A percentile compares a stretch with the other conserved stretches of the same genome.
These are phyloP conservation scores for Amblyopsis hoosieri DNA, from an alignment of 2,797 vertebrate genomes.

Conservation along the genomic window DNA sequence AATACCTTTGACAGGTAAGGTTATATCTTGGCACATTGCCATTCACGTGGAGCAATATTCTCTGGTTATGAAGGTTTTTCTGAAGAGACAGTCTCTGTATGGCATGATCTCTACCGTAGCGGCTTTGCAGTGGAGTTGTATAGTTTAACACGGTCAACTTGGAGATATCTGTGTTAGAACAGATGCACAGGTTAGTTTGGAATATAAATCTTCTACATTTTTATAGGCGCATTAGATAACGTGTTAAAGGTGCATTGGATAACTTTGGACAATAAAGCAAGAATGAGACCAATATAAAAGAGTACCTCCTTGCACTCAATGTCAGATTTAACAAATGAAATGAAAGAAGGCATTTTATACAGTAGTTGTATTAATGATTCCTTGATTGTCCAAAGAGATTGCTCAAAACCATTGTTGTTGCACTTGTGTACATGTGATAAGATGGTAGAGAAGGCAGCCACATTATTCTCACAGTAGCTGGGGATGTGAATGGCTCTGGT, in stretches of 20 bases:
- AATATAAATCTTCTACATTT: background rate
- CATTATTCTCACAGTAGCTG: slow-evolving; percentile 68
- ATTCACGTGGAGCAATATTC: slow-evolving; percentile 61
- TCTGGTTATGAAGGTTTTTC: slow-evolving; percentile 59
- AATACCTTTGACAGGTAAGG: slow-evolving; percentile 71
- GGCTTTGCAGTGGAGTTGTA: slow-evolving; percentile 52
- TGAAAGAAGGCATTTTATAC: too few relatives aligned
- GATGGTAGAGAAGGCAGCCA: background rate
- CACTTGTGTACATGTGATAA: background rate
- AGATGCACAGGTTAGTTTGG: background rate
- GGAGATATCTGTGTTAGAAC: slow-evolving; percentile 67
- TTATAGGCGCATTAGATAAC: background rate
- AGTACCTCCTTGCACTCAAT: too few relatives aligned
- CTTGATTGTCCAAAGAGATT: too few relatives aligned
- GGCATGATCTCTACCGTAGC: slow-evolving; percentile 6
- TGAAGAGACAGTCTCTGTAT: slow-evolving; percentile 54
- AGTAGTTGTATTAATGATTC: too few relatives aligned
- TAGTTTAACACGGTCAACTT: slow-evolving; percentile 69
- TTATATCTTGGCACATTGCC: slow-evolving; percentile 65
- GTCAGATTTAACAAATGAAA: too few relatives aligned
- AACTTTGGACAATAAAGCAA: too few relatives aligned
- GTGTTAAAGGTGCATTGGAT: background rate
- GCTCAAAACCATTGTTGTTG: too few relatives aligned
- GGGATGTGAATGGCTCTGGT: slow-evolving; percentile 61
- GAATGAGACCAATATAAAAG: too few relatives aligned